Conservation (phyloP, 1,140 invertebrate species). For the Bombus breviceps region DNA sequence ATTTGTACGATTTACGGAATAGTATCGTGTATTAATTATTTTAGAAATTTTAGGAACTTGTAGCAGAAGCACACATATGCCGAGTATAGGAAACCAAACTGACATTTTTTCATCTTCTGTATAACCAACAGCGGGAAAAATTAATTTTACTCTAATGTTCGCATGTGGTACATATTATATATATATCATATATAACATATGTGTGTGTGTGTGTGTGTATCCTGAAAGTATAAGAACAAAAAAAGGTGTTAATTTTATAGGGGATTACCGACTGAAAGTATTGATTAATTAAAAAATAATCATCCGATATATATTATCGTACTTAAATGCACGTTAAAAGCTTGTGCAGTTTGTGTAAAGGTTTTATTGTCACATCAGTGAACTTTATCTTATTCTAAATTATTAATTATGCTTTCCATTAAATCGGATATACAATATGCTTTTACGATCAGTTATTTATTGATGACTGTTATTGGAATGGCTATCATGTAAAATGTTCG, state of each 20-base stretch:
- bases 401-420: too few relatives aligned
- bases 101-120: too few relatives aligned
- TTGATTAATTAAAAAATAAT: not conserved
- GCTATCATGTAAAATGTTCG: constrained; percentile 35
- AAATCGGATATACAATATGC: not conserved
- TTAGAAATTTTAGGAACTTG: not conserved
- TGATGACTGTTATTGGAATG: constrained; percentile 17
- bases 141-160: too few relatives aligned
- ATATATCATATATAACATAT: too few relatives aligned
- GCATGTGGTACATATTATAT: too few relatives aligned
- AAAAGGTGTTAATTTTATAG: too few relatives aligned
- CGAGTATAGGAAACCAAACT: too few relatives aligned
- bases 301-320: too few relatives aligned
- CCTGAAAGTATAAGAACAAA: too few relatives aligned
- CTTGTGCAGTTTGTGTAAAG: not conserved
- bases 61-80: not conserved
- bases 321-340: not conserved
- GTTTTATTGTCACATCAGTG: not conserved
- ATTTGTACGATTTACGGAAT: not conserved
- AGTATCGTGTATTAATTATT: not conserved
- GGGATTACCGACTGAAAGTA: not conserved
- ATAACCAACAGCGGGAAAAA: too few relatives aligned
- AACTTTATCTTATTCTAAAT: not conserved
- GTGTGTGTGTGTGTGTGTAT: too few relatives aligned
- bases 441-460: constrained; percentile 11